Evolutionary conservation across 2,113 vertebrate genomes (phyloP), one percentile per base, ranked within the genome.

Genomic region (Phyllopteryx taeniolatus): DNA sequence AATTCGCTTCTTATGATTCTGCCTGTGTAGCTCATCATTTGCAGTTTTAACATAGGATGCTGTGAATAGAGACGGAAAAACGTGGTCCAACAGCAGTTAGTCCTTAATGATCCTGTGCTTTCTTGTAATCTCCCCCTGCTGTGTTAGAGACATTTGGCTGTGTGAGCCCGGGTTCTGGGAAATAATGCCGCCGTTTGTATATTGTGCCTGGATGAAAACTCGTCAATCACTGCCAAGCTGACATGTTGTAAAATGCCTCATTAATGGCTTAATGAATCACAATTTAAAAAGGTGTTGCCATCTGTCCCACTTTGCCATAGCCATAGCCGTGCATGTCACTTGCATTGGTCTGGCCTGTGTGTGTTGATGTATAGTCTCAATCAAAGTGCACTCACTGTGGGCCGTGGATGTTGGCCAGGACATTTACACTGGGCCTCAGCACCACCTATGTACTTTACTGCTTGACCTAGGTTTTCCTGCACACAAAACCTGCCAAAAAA

Each of bases 191-290:
- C 56, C 56, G 47, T 76, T 74, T 51, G 31, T 13, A 59, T 57
- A 72, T 67, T 66, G 77, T 11, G 43, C 20, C 88, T 80, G 83
- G 84, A 88, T 86, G 84, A 85, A 79, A 72, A 46, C 73, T 84
- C 83, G 71, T 90, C 83, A 87, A 85, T 91, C 91, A 89, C 78
- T 35, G n/a, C 59, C 73, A 42, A 70, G 75, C 71, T 87, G 84
- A 85, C 75, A 56, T 46, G 43, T 76, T 83, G 79, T 89, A 84
- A 92, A 92, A 90, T 79, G 86, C 82, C 88, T 93, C 90, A 91
- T 93, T 90, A 91, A 90, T 91, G 79, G 74, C 79, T 87, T 91
- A 92, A 93, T 91, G 87, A 92, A 90, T 92, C 90, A 86, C 75
- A 80, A 78, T 82, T 90, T 85, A 87, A 87, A 39, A 81, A 88